phyloP scores from a whole-genome alignment of 2,888 invertebrate species.

The Eilema sororculum region DNA sequence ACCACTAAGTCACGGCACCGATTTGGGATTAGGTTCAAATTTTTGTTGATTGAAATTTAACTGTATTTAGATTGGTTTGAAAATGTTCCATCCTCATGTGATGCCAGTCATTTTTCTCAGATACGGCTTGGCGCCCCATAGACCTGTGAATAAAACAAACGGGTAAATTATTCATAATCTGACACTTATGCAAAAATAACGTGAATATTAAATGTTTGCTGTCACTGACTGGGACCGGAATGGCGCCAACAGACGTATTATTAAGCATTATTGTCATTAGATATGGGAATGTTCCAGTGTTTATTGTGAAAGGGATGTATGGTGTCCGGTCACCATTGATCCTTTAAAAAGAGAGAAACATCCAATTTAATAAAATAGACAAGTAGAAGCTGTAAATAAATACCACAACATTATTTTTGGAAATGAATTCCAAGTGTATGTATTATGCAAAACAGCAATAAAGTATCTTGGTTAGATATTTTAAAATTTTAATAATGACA shows the following conservation, averaged over 20 bases:
- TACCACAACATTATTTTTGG: no score
- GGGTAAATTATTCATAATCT: constrained; percentile 51
- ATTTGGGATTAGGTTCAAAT: constrained; percentile 58
- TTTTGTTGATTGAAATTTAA: constrained; percentile 60
- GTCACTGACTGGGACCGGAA: constrained; percentile 45
- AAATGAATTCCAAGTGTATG: no score
- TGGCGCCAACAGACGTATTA: constrained; percentile 57
- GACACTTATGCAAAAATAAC: constrained; percentile 51
- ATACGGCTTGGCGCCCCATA: constrained; percentile 39
- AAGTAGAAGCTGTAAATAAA: not conserved
- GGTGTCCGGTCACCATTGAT: constrained; percentile 23
- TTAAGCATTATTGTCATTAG: constrained; percentile 42
- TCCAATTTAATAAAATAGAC: not conserved
- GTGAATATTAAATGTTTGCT: constrained; percentile 52
- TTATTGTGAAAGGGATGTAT: constrained; percentile 30
- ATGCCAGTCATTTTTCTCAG: constrained; percentile 66
- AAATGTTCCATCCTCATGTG: constrained; percentile 60
- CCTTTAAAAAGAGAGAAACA: constrained; percentile 7
- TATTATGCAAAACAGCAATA: not conserved
- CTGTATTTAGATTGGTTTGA: constrained; percentile 42
- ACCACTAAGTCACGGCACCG: constrained; percentile 64
- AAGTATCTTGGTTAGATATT: not conserved
- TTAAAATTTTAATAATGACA: no score
- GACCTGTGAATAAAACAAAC: constrained; percentile 66
- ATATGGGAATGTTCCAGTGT: constrained; percentile 35